Evolutionary conservation across 2,888 invertebrate species (phyloP), one percentile per base, ranked within the genome.

Genomic region (Stenchaetothrips biformis): DNA sequence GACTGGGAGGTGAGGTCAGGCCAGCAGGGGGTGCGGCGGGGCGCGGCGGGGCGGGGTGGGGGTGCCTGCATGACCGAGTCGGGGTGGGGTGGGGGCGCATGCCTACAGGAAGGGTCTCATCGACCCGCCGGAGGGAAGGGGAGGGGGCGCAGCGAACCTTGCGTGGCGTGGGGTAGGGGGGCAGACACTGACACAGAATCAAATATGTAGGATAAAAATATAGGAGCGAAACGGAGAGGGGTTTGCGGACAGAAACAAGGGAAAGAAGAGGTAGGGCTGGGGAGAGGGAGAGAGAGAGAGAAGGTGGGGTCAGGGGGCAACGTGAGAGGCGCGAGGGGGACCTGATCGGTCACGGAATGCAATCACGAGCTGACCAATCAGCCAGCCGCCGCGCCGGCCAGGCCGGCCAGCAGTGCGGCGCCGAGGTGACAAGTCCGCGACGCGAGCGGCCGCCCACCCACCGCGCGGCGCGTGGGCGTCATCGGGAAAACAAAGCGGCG

Each of bases 91-190:
- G 21, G 11, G 67, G 9, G 67, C 67, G 67, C 67, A 74, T 74
- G 67, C 67, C 67, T 74, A 74, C 67, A 74, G 67, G 67, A 74
- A 74, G 67, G 67, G 67, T 74, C 67, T 74, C 67, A 74, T 74
- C 67, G 67, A 74, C 67, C 67, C 67, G 67, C 21, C 25, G 67
- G 25, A 25, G 25, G 8, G 37, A 37, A 37, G 37, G 37, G 67
- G 67, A 9, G 13, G 53, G 49, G 53, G 53, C 53, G 53, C 67
- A 21, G 67, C 67, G 67, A 74, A 74, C 67, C 67, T 74, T 74
- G 59, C 8, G 67, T 25, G 67, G 67, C 21, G 37, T 37, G 37
- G 37, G 25, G 21, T 8, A 74, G 67, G 25, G 67, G 67, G 59
- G 37, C 37, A 21, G 67, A 21, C 67, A 74, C 67, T 74, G 67